phyloP scores from a whole-genome alignment of 2,797 vertebrate species.

The Rhynchonycteris naso region DNA sequence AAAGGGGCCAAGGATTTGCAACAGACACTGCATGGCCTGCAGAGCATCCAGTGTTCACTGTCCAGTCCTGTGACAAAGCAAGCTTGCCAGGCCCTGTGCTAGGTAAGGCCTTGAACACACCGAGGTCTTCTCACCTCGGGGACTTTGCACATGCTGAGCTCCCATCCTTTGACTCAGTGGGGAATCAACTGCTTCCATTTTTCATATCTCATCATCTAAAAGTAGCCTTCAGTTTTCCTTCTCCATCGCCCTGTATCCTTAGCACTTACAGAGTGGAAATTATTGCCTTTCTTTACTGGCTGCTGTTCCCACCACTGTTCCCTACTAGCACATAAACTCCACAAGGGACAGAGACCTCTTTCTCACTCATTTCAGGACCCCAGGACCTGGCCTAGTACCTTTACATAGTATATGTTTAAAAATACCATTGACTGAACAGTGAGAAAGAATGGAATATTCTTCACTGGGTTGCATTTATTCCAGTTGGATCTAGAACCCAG shows the following conservation, averaged over 20 bases:
- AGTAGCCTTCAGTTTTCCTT: accelerated
- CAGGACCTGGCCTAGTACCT: no score
- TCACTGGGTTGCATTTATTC: slow-evolving; percentile 31
- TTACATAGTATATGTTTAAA: accelerated
- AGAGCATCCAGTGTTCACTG: not conserved
- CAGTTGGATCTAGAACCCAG: not conserved
- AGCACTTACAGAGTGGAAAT: accelerated
- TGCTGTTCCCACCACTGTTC: accelerated
- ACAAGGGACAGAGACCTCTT: accelerated
- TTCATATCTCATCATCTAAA: not conserved
- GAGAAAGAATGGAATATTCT: slow-evolving; percentile 52
- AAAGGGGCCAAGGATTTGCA: accelerated
- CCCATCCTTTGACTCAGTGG: not conserved
- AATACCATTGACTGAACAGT: not conserved
- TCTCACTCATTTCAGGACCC: not conserved
- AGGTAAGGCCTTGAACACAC: not conserved
- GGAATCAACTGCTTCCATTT: not conserved
- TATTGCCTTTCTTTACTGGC: not conserved
- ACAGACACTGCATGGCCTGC: accelerated
- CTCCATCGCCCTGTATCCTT: not conserved
- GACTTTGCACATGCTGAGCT: accelerated
- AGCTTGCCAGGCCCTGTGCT: not conserved
- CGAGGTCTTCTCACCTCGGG: not conserved
- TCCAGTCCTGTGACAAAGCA: not conserved
- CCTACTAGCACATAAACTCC: accelerated